phyloP scores from a whole-genome alignment of 2,888 invertebrate species.

The Heliconius cydno region DNA sequence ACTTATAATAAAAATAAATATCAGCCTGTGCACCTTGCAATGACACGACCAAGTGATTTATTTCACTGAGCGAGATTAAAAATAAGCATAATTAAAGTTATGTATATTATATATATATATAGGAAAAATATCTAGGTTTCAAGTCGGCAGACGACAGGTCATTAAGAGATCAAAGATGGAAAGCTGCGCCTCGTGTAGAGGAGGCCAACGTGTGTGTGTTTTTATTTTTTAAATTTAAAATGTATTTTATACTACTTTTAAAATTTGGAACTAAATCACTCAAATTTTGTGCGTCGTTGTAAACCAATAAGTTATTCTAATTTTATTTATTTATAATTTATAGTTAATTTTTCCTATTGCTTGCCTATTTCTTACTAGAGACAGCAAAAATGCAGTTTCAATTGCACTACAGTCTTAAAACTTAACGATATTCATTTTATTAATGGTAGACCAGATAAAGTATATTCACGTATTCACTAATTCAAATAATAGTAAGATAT shows the following conservation, averaged over 20 bases:
- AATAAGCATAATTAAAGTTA: neutral
- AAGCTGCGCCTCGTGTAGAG: neutral
- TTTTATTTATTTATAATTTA: neutral
- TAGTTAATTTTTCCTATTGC: neutral
- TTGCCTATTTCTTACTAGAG: neutral
- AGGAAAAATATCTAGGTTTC: neutral
- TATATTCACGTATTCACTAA: neutral
- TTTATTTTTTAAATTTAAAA: neutral
- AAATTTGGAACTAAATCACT: neutral
- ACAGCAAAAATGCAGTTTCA: neutral
- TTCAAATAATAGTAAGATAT: neutral
- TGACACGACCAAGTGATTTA: neutral
- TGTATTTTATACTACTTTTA: neutral
- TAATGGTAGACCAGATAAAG: neutral
- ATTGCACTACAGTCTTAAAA: neutral
- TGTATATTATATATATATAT: neutral
- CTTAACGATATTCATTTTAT: neutral
- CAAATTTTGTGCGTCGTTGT: neutral
- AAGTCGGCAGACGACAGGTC: neutral
- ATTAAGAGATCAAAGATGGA: constrained; percentile 9
- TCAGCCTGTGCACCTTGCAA: neutral
- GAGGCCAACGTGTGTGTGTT: neutral
- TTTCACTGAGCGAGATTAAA: neutral
- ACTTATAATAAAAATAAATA: constrained; percentile 10
- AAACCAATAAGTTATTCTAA: neutral